These are phyloP conservation scores for Trichogramma dendrolimi DNA, from an alignment of 2,888 invertebrate species.

Conservation along the genomic window DNA sequence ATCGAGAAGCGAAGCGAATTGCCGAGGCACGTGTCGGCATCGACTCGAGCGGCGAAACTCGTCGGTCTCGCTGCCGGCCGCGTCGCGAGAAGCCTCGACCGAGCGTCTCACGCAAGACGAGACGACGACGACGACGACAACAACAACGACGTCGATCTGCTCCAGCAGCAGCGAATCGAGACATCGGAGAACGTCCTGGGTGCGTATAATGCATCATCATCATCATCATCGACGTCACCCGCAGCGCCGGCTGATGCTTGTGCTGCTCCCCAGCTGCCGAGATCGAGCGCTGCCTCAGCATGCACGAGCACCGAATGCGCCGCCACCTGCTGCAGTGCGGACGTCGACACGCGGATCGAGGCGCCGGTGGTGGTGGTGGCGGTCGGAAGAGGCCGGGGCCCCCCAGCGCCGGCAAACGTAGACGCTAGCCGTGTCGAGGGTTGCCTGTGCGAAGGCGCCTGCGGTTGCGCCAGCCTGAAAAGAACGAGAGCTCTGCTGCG, in stretches of 20 bases:
- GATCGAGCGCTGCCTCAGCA: slow-evolving; percentile 39
- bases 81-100: slow-evolving; percentile 17
- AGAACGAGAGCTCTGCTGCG: too few relatives aligned
- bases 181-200: slow-evolving; percentile 34
- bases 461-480: slow-evolving; percentile 37
- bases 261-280: slow-evolving; percentile 39
- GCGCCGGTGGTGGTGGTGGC: neutral
- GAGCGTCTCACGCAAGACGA: neutral
- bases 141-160: neutral
- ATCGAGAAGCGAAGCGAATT: neutral
- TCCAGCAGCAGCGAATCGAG: neutral
- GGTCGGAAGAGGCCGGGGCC: too few relatives aligned
- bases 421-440: too few relatives aligned
- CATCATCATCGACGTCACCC: slow-evolving; percentile 12
- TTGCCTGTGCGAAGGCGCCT: slow-evolving; percentile 45
- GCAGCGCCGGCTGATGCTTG: slow-evolving; percentile 2
- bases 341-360: neutral
- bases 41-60: slow-evolving; percentile 29
- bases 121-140: neutral
- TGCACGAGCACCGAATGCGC: slow-evolving; percentile 36
- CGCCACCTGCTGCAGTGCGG: slow-evolving; percentile 27
- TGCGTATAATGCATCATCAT: slow-evolving; percentile 40
- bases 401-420: too few relatives aligned
- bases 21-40: neutral
- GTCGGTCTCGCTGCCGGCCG: slow-evolving; percentile 35